phyloP scores from a whole-genome alignment of 2,113 vertebrate genomes.

The Pseudorectes ferrugineus region DNA sequence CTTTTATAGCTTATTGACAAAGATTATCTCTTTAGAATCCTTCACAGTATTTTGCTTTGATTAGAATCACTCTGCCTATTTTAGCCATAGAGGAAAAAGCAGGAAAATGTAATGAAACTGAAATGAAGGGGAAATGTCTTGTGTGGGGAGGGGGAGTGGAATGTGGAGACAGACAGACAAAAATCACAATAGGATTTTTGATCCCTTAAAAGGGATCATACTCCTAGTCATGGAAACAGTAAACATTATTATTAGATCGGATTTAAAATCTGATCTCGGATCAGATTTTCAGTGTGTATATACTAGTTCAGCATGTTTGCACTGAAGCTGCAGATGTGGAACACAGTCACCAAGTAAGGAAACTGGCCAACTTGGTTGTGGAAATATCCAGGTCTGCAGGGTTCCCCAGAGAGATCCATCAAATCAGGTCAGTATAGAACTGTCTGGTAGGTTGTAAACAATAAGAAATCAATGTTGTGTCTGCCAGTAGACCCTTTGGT shows the following conservation, averaged over 20 bases:
- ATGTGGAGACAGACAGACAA: not conserved
- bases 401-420: conserved; percentile 68
- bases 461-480: conserved; percentile 67
- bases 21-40: not conserved
- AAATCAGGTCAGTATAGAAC: conserved; percentile 68
- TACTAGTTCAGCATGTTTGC: not conserved
- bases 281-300: not conserved
- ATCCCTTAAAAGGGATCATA: not conserved
- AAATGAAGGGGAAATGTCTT: not conserved
- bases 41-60: conserved; percentile 6
- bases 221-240: not conserved
- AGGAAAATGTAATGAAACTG: not conserved
- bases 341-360: conserved; percentile 27
- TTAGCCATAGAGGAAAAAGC: not conserved
- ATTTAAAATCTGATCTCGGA: not conserved
- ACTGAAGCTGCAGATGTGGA: conserved; percentile 40
- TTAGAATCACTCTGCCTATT: not conserved
- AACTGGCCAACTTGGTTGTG: conserved; percentile 60
- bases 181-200: not conserved
- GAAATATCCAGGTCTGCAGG: conserved; percentile 70
- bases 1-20: not conserved
- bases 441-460: conserved; percentile 67
- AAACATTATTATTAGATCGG: not conserved
- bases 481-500: conserved; percentile 65
- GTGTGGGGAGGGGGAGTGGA: not conserved